Evolutionary conservation across 2,113 vertebrate species (phyloP).

Genomic region (Cyanoderma ruficeps): DNA sequence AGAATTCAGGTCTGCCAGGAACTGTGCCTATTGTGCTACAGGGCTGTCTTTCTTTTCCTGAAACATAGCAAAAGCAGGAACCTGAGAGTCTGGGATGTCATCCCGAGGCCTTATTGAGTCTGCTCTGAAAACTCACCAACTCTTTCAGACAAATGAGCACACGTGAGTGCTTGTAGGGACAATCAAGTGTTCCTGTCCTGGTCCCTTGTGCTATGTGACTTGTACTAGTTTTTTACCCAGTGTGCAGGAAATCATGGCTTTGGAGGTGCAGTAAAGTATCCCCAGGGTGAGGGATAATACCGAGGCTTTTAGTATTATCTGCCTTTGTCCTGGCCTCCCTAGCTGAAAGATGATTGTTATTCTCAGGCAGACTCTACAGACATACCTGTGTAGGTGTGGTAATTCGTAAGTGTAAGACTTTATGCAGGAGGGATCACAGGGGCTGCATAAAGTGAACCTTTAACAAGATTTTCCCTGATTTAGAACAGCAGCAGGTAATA

Average conservation of each 20-base stretch:
- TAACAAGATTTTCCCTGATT: not conserved
- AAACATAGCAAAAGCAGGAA: not conserved
- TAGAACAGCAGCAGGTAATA: not conserved
- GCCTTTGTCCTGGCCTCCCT: not conserved
- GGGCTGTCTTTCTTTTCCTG: not conserved
- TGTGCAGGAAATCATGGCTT: not conserved
- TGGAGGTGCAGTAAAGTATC: fast-evolving
- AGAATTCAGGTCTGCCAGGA: not conserved
- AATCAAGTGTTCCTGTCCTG: not conserved
- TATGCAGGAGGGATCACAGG: not conserved
- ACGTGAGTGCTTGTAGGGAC: not conserved
- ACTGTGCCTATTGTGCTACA: not conserved
- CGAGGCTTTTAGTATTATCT: not conserved
- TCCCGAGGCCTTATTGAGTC: not conserved
- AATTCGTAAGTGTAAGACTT: not conserved
- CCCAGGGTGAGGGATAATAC: too few species aligned
- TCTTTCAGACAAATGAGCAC: not conserved
- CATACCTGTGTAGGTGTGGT: fast-evolving
- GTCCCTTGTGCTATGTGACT: not conserved
- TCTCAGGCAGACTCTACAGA: not conserved
- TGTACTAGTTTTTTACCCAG: not conserved
- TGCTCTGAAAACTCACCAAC: not conserved
- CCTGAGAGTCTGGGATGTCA: fast-evolving
- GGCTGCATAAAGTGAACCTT: not conserved
- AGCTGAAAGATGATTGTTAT: not conserved